These are phyloP conservation scores for Lithobates sylvaticus DNA, from an alignment of 2,797 vertebrate genomes.

Conservation along the genomic window DNA sequence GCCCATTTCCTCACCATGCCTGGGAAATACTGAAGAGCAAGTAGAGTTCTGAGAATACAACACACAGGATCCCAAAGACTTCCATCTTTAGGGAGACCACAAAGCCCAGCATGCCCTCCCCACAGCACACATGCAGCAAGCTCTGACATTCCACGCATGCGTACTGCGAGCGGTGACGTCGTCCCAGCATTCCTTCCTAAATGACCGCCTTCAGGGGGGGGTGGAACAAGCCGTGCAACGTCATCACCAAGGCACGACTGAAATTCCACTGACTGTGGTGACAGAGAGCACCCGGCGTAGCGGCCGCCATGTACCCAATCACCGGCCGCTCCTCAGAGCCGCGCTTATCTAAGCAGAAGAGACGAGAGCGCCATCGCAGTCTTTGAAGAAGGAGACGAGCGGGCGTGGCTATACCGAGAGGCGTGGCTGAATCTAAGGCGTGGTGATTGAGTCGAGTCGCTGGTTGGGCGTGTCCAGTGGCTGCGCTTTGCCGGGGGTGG, in stretches of 20 bases:
- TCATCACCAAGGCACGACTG: constrained; percentile 6
- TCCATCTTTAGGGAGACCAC: too few relatives aligned
- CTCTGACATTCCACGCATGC: constrained; percentile 1
- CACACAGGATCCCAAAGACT: too few relatives aligned
- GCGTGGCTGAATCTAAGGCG: neutral
- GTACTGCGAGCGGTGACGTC: neutral
- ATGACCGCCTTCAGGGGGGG: neutral
- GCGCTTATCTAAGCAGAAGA: neutral
- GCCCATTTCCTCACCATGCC: too few relatives aligned
- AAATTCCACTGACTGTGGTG: neutral
- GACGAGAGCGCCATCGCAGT: neutral
- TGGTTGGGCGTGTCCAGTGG: neutral
- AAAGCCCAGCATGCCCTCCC: too few relatives aligned
- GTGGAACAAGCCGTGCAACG: neutral
- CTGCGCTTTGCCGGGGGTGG: constrained; percentile 2
- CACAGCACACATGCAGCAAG: too few relatives aligned
- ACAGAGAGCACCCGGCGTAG: too few relatives aligned
- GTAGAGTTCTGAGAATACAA: too few relatives aligned
- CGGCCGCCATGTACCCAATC: neutral
- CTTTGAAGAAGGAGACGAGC: neutral
- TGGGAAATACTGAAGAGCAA: too few relatives aligned
- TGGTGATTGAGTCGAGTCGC: neutral
- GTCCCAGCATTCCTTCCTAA: constrained; percentile 4
- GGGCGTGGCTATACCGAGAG: neutral
- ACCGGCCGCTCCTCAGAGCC: neutral